These are phyloP conservation scores for Pyrocoelia pectoralis DNA, from an alignment of 2,888 invertebrate species.

Conservation along the genomic window DNA sequence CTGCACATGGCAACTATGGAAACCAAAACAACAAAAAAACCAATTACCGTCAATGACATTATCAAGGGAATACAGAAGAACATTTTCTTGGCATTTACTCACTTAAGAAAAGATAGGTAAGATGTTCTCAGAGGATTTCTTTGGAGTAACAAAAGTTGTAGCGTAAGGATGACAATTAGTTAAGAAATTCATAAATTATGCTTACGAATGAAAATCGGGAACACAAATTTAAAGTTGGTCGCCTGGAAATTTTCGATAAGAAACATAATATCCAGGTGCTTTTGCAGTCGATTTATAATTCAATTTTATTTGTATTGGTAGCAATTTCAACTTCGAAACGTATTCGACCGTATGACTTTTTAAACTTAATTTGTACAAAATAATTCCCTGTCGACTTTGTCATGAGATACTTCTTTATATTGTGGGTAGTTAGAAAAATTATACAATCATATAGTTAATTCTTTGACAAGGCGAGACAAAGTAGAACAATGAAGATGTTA, in stretches of 20 bases:
- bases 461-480: background rate
- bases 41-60: conserved; percentile 7
- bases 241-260: conserved; percentile 41
- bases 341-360: conserved; percentile 14
- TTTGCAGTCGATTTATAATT: conserved; percentile 32
- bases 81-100: background rate
- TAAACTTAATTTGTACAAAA: conserved; percentile 2
- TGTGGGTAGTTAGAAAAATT: no score
- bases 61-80: background rate
- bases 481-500: conserved; percentile 16
- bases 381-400: no score
- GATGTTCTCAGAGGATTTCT: conserved; percentile 6
- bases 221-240: conserved; percentile 37
- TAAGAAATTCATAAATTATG: conserved; percentile 40
- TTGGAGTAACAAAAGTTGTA: background rate
- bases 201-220: conserved; percentile 44
- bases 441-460: background rate
- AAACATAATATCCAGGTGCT: conserved; percentile 37
- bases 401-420: no score
- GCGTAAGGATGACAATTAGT: conserved; percentile 30
- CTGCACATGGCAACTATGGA: conserved; percentile 23
- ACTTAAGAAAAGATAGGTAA: conserved; percentile 3
- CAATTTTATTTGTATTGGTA: conserved; percentile 34
- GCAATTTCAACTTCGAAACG: conserved; percentile 14
- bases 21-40: no score